phyloP scores from a whole-genome alignment of 2,888 invertebrate genomes.

The Dynastes grantii region DNA sequence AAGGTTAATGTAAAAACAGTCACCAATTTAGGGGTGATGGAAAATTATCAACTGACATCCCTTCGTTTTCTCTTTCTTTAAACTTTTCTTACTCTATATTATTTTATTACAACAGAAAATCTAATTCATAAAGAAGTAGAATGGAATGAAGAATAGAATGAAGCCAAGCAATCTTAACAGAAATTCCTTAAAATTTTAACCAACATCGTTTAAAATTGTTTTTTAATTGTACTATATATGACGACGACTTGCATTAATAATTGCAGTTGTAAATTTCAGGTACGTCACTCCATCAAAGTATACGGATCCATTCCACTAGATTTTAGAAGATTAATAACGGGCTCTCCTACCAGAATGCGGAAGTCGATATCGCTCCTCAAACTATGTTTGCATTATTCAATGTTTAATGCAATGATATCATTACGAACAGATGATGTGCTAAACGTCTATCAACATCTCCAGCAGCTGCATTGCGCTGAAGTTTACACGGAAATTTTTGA shows the following conservation, averaged over 20 bases:
- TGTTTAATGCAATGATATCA: constrained; percentile 1
- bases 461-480: not conserved
- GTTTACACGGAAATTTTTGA: constrained; percentile 4
- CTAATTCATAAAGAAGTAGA: too few species aligned
- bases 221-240: too few species aligned
- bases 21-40: too few species aligned
- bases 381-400: not conserved
- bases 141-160: too few species aligned
- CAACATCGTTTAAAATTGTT: too few species aligned
- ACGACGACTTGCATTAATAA: not conserved
- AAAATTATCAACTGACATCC: too few species aligned
- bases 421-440: constrained; percentile 4
- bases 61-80: too few species aligned
- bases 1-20: too few species aligned
- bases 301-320: not conserved
- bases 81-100: too few species aligned
- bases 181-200: too few species aligned
- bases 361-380: constrained; percentile 4
- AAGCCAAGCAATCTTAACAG: too few species aligned
- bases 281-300: constrained; percentile 14
- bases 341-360: constrained; percentile 6
- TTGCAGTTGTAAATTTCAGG: constrained; percentile 26
- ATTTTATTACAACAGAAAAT: too few species aligned
- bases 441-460: constrained; percentile 18
- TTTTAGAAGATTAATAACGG: constrained; percentile 22